A percentile compares a stretch with the other conserved stretches of the same genome.
Conservation (phyloP, 2,797 vertebrate species). For the Cryptoblepharus egeriae region DNA sequence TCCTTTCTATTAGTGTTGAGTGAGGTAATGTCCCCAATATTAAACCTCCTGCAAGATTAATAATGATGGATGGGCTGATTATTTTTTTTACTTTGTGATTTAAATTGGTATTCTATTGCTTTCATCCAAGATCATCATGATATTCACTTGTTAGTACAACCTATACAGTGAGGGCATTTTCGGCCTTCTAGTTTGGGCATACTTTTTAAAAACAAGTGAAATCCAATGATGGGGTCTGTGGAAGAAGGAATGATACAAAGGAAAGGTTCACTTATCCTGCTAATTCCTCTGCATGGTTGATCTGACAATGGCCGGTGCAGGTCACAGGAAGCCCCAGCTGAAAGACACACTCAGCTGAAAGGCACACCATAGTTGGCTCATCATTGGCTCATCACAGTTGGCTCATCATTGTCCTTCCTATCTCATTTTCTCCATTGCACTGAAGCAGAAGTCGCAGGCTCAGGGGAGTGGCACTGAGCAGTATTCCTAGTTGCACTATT, state of each 20-base stretch:
- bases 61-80: slow-evolving; percentile 77
- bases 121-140: slow-evolving; percentile 63
- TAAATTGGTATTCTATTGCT: slow-evolving; percentile 76
- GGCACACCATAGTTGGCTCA: neutral
- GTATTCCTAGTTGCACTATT: no score
- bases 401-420: no score
- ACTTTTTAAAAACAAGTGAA: neutral
- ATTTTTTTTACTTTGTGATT: slow-evolving; percentile 75
- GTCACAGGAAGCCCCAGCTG: neutral
- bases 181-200: neutral
- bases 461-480: no score
- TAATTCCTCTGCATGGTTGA: neutral
- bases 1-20: slow-evolving; percentile 77
- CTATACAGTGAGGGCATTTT: slow-evolving; percentile 1
- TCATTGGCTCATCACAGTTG: neutral
- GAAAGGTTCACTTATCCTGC: neutral
- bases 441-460: no score
- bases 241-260: neutral
- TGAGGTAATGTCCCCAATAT: slow-evolving; percentile 85
- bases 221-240: neutral
- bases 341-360: neutral
- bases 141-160: slow-evolving; percentile 59
- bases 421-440: no score
- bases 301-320: neutral
- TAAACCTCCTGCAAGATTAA: slow-evolving; percentile 83